phyloP scores from a whole-genome alignment of 2,888 invertebrate genomes.

The Sinohyriopsis cumingii region DNA sequence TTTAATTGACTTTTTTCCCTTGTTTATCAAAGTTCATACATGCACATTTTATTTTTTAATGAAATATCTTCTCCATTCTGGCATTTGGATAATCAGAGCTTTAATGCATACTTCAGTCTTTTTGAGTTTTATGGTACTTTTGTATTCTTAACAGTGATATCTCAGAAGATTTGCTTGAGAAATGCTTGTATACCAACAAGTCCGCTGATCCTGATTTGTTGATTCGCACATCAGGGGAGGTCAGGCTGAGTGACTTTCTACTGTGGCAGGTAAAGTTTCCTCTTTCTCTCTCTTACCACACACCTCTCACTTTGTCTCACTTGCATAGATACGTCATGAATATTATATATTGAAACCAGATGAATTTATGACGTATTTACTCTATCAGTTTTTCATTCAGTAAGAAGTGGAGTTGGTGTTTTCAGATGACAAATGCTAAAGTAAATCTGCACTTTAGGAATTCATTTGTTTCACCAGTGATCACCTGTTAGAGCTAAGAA shows the following conservation, averaged over 20 bases:
- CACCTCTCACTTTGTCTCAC: neutral
- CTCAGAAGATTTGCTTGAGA: slow-evolving; percentile 82
- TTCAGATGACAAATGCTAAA: too few species aligned
- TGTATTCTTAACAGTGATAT: slow-evolving; percentile 78
- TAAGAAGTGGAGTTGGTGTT: too few species aligned
- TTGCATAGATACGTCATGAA: neutral
- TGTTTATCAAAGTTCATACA: too few species aligned
- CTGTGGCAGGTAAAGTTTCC: slow-evolving; percentile 91
- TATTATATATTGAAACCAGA: neutral
- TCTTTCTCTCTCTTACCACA: neutral
- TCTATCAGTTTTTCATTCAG: too few species aligned
- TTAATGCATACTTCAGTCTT: too few species aligned
- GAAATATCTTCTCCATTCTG: too few species aligned
- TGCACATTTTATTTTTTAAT: too few species aligned
- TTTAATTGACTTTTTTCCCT: too few species aligned
- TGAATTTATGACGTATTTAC: too few species aligned
- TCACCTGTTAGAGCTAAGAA: too few species aligned
- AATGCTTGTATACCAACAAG: slow-evolving; percentile 84
- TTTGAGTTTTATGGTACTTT: neutral
- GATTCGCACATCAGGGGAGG: slow-evolving; percentile 96
- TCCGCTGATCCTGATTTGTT: slow-evolving; percentile 89
- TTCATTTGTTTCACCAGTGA: too few species aligned
- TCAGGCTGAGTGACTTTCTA: slow-evolving; percentile 92
- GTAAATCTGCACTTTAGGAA: neutral
- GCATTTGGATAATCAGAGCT: too few species aligned